These are phyloP conservation scores for Drosophila acutilabella DNA, from an alignment of 2,888 invertebrate genomes.

Conservation along the genomic window DNA sequence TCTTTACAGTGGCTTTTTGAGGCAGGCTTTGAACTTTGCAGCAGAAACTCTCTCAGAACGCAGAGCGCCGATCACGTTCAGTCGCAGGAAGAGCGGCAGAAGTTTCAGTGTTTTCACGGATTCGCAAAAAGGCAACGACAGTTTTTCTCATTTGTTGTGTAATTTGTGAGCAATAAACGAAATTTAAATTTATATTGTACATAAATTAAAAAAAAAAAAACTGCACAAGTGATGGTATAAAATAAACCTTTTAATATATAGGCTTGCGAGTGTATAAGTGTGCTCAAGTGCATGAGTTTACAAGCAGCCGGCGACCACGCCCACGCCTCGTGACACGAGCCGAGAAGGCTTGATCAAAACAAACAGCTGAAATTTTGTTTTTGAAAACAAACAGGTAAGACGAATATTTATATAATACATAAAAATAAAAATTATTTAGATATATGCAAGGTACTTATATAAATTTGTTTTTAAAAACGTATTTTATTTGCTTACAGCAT, in stretches of 20 bases:
- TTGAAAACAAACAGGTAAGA: slow-evolving; percentile 36
- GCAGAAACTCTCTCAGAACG: slow-evolving; percentile 18
- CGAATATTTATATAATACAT: background rate
- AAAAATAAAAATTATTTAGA: background rate
- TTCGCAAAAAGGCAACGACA: slow-evolving; percentile 28
- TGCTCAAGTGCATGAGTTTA: background rate
- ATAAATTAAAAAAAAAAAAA: background rate
- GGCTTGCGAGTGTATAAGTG: background rate
- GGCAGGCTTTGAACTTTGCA: slow-evolving; percentile 29
- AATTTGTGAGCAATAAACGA: slow-evolving; percentile 6
- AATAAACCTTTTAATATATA: no score
- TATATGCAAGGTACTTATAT: background rate
- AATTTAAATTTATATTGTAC: slow-evolving; percentile 5
- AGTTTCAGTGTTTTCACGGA: slow-evolving; percentile 48
- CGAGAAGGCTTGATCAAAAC: slow-evolving; percentile 62
- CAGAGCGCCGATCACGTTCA: slow-evolving; percentile 22
- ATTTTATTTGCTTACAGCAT: background rate
- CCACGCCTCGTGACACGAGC: slow-evolving; percentile 10
- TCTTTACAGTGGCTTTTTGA: slow-evolving; percentile 19
- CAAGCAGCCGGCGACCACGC: slow-evolving; percentile 11
- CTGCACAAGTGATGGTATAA: background rate
- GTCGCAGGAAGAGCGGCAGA: slow-evolving; percentile 45
- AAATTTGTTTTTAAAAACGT: background rate
- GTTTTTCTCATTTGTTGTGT: slow-evolving; percentile 2
- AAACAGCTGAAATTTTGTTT: slow-evolving; percentile 49